Percentiles rank a stretch among this genome's conserved stretches.
Conservation (phyloP, 2,888 invertebrate species). For the Mythimna impura region DNA sequence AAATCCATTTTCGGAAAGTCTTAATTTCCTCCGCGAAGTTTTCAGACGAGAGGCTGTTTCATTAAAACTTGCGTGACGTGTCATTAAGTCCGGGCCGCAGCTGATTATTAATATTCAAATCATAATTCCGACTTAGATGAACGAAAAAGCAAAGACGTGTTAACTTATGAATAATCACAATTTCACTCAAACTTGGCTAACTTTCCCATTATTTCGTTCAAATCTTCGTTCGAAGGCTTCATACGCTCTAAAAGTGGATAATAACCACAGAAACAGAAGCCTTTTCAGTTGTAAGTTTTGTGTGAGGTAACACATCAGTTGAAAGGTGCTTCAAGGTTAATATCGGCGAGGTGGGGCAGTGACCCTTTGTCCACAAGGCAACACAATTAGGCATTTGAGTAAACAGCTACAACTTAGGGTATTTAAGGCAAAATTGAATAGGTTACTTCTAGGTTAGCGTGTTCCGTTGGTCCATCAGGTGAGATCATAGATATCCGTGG, state of each 20-base stretch:
- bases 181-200: slow-evolving; percentile 31
- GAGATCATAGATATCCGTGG: too few relatives aligned
- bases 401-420: neutral
- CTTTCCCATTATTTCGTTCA: slow-evolving; percentile 28
- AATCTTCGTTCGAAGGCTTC: slow-evolving; percentile 53
- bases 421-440: neutral
- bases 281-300: slow-evolving; percentile 50
- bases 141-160: slow-evolving; percentile 86
- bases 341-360: slow-evolving; percentile 49
- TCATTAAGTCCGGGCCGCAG: slow-evolving; percentile 84
- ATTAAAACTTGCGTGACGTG: slow-evolving; percentile 89
- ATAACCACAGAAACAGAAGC: slow-evolving; percentile 63
- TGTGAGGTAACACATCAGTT: slow-evolving; percentile 52
- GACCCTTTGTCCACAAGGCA: slow-evolving; percentile 49
- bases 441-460: neutral
- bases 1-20: slow-evolving; percentile 81
- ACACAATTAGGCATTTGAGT: slow-evolving; percentile 3
- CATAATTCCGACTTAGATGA: slow-evolving; percentile 80
- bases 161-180: slow-evolving; percentile 82
- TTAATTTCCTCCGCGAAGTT: slow-evolving; percentile 84
- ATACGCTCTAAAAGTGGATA: slow-evolving; percentile 60
- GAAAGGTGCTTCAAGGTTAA: slow-evolving; percentile 65
- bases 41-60: slow-evolving; percentile 83
- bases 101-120: slow-evolving; percentile 89
- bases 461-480: too few relatives aligned